Percentiles rank a stretch among this genome's conserved stretches.
These are phyloP conservation scores for Desoria tigrina DNA, from an alignment of 2,888 invertebrate genomes.

Conservation along the genomic window DNA sequence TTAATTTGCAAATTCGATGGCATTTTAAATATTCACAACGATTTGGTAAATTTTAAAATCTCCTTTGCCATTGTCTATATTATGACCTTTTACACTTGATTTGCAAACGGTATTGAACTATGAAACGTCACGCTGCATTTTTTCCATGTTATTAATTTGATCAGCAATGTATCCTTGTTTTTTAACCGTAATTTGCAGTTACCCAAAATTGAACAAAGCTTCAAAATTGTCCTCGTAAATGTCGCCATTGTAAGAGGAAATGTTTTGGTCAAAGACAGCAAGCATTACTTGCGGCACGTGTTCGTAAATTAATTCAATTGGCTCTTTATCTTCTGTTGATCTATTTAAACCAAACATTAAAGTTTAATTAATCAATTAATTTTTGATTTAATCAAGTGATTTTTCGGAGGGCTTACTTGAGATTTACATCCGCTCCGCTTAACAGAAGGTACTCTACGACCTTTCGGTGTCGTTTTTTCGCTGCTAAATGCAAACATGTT, in stretches of 20 bases:
- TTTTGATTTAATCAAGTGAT: not conserved
- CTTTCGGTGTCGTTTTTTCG: slow-evolving; percentile 27
- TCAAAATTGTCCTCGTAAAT: slow-evolving; percentile 33
- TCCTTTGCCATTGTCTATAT: not conserved
- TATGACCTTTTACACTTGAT: too few relatives aligned
- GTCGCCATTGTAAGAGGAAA: slow-evolving; percentile 27
- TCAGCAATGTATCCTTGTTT: not conserved
- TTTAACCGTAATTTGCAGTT: not conserved
- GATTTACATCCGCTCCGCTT: slow-evolving; percentile 38
- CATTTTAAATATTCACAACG: not conserved
- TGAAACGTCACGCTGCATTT: too few relatives aligned
- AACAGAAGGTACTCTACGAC: slow-evolving; percentile 18
- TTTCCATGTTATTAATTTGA: too few relatives aligned
- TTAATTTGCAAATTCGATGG: too few relatives aligned
- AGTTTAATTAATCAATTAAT: not conserved
- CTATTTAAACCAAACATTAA: too few relatives aligned
- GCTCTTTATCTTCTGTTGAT: slow-evolving; percentile 26
- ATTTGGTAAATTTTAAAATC: not conserved
- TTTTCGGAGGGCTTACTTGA: slow-evolving; percentile 28
- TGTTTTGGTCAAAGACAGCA: slow-evolving; percentile 30
- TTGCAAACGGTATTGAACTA: too few relatives aligned
- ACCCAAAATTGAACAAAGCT: slow-evolving; percentile 41
- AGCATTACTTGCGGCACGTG: slow-evolving; percentile 38
- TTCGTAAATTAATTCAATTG: slow-evolving; percentile 36
- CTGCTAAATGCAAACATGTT: slow-evolving; percentile 36